Evolutionary conservation across 1,140 invertebrate species (phyloP), one percentile per base, ranked within the genome.

Genomic region (Trissolcus basalis): DNA sequence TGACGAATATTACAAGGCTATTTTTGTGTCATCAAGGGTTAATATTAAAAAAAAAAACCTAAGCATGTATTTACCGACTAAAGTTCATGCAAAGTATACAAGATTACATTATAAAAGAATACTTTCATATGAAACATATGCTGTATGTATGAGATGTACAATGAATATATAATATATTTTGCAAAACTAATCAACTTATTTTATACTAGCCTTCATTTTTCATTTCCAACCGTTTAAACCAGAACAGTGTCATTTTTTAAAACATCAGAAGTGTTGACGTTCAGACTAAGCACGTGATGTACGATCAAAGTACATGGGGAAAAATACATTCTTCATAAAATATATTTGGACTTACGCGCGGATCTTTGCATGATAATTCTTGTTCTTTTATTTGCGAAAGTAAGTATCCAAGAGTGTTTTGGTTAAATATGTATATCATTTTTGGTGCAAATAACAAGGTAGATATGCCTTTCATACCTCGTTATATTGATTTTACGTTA

Each of bases 81-180:
- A 74, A 55, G 53, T 65, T 48, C 56, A 55, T 65, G 60, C 44
- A 35, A 55, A 65, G 14, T 55, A 60, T 60, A 73, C 44, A 65
- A 59, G 64, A 73, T 27, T 68, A 55, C 15, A 68, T 61, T 61
- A 56, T 63, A 74, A 74, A 39, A 47, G 63, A 61, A 12, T 74
- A 60, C 65, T 65, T 70, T 70, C 56, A 55, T 70, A 70, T 49
- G 67, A 61, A 60, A 55, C 27, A 70, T 60, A 60, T 61, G 35
- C 39, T 69, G 50, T 70, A 70, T 70, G 67, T 70, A 70, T 70
- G 58, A 70, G 47, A 69, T 61, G 67, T 69, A 69, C 43, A 69
- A 69, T 69, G 55, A 69, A 68, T 68, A 69, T 69, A 69, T 67
- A 67, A 67, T 67, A 67, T 69, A 69, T 69, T 69, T 69, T 69